Evolutionary conservation across 1,140 invertebrate species (phyloP), one percentile per base, ranked within the genome.

Genomic region (Capitella teleta): DNA sequence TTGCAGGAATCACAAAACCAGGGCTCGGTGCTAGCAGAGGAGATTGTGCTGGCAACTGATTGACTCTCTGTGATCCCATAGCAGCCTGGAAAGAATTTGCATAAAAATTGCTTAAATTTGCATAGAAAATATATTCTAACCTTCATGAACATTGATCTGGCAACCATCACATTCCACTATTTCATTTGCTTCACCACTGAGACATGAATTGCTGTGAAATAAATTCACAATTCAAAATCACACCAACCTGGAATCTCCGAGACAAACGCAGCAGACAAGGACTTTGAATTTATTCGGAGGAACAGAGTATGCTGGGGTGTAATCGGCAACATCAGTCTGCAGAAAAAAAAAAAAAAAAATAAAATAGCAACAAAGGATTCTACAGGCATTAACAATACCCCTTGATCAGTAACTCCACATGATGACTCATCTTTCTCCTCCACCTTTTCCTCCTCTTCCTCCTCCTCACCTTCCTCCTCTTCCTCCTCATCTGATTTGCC

Each of bases 1-100:
- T 88, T 89, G 60, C 93, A 96, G n/a, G 90, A 86, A 74, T 97
- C 92, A 75, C 92, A 97, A 71, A 96, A 96, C 93, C 93, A 97
- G 0, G 92, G 92, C 58, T 93, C 91, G 1, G 91, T 96, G 30
- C 89, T 90, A 43, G 86, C 87, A 0, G 88, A 83, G 6, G 90
- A 95, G 24, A 62, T 63, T 10, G 64, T 64, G 49, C 67, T 70
- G 2, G 85, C 85, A 51, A 90, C 81, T 74, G 89, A 93, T 24
- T 85, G 84, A 26, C 83, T 83, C 62, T 96, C 93, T 40, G 86
- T 88, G 24, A 95, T 85, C n/a, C 90, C 90, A 75, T 95, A 95
- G 68, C 91, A 96, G 54, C 87, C 84, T 84, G 6, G 19, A 41
- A 41, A 6, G 12, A 14, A 41, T 18, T 6, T 6, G 40, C 12